phyloP scores from a whole-genome alignment of 1,140 invertebrate species.

The Halesus radiatus region DNA sequence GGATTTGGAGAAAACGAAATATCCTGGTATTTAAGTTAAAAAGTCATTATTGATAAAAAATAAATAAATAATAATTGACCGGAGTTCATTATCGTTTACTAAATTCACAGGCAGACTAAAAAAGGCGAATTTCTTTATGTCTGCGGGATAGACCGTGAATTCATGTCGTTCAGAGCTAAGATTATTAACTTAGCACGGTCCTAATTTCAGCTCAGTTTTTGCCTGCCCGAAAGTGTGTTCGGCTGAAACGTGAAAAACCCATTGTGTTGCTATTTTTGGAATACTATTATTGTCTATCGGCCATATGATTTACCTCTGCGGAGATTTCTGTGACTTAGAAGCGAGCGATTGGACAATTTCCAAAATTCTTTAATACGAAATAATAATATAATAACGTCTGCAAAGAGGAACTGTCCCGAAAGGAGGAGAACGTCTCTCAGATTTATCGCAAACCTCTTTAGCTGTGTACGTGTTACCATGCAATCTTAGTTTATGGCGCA shows the following conservation, averaged over 20 bases:
- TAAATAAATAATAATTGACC: too few relatives aligned
- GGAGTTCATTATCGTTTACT: too few relatives aligned
- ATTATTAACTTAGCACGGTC: too few relatives aligned
- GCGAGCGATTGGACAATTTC: slow-evolving; percentile 29
- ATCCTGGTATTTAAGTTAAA: too few relatives aligned
- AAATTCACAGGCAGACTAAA: too few relatives aligned
- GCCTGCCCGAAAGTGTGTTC: too few relatives aligned
- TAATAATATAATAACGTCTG: slow-evolving; percentile 25
- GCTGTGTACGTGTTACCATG: not conserved
- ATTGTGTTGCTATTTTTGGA: slow-evolving; percentile 31
- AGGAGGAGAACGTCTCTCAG: not conserved
- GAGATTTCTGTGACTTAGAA: slow-evolving; percentile 28
- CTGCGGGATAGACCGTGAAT: too few relatives aligned
- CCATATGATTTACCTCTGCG: slow-evolving; percentile 17
- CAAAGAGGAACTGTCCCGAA: not conserved
- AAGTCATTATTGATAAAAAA: too few relatives aligned
- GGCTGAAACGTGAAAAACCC: not conserved
- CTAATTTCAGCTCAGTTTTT: too few relatives aligned
- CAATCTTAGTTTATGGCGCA: not conserved
- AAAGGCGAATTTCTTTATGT: too few relatives aligned
- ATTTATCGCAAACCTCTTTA: not conserved
- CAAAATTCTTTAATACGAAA: slow-evolving; percentile 26
- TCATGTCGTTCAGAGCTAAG: too few relatives aligned
- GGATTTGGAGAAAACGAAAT: too few relatives aligned
- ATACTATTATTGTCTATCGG: not conserved